phyloP scores from a whole-genome alignment of 2,113 vertebrate genomes.

The Toxotes jaculatrix region DNA sequence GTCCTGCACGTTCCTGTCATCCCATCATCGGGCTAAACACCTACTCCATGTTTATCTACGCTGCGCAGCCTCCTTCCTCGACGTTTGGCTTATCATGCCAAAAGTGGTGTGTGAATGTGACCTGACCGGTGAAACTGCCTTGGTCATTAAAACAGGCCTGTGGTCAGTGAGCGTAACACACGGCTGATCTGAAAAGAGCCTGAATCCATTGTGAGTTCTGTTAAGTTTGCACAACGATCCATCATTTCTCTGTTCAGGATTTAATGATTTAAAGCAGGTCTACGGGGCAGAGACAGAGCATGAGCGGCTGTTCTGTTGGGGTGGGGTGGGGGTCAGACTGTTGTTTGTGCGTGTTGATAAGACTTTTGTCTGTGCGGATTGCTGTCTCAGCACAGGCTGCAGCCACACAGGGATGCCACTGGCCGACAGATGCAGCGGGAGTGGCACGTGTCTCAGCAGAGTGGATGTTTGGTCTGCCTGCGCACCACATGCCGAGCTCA shows the following conservation, averaged over 20 bases:
- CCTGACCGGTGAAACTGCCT: background rate
- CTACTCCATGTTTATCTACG: constrained; percentile 12
- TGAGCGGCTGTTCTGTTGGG: constrained; percentile 17
- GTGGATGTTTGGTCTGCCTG: constrained; percentile 56
- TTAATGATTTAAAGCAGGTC: constrained; percentile 42
- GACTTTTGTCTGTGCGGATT: constrained; percentile 72
- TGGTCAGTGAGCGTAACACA: background rate
- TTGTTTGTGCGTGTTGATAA: constrained; percentile 68
- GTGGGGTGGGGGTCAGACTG: constrained; percentile 37
- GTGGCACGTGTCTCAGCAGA: constrained; percentile 57
- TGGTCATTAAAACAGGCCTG: constrained; percentile 33
- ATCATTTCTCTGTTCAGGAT: background rate
- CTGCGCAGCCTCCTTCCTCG: background rate
- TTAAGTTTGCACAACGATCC: background rate
- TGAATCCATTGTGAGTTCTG: background rate
- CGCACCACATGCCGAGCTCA: constrained; percentile 22
- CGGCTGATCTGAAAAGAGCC: background rate
- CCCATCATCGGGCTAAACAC: constrained; percentile 27
- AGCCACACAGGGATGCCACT: constrained; percentile 63
- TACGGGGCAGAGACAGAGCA: constrained; percentile 9
- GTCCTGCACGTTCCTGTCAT: constrained; percentile 32
- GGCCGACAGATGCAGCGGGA: constrained; percentile 69
- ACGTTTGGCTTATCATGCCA: background rate
- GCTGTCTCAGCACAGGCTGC: constrained; percentile 76
- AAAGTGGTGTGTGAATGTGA: background rate